Percentiles rank a stretch among this genome's conserved stretches.
Conservation (phyloP, 2,888 invertebrate genomes). For the Melikaiella ostensackeni region DNA sequence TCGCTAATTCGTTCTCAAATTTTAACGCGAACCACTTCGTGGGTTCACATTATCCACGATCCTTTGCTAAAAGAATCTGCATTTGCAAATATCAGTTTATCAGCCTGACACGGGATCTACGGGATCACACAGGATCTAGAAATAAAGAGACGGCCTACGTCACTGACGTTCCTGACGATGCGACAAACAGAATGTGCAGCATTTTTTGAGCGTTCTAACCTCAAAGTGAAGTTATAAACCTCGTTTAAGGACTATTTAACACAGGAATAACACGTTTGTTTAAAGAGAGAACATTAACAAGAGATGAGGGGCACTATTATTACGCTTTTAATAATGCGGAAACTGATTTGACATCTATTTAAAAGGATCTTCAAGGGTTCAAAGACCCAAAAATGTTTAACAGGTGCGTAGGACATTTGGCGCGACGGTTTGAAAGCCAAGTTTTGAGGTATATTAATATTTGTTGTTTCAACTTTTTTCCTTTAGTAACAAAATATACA, state of each 20-base stretch:
- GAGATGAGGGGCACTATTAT: not conserved
- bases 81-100: constrained; percentile 6
- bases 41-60: not conserved
- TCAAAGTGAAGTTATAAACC: not conserved
- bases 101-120: too few relatives aligned
- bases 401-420: not conserved
- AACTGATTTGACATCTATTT: not conserved
- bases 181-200: too few relatives aligned
- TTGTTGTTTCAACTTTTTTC: too few relatives aligned
- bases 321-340: not conserved
- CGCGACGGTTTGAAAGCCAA: not conserved
- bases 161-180: not conserved
- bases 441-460: too few relatives aligned
- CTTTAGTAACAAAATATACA: too few relatives aligned
- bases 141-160: constrained; percentile 9
- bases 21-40: constrained; percentile 6
- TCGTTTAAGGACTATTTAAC: not conserved
- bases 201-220: constrained; percentile 14
- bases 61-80: not conserved
- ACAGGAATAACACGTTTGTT: not conserved
- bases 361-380: not conserved
- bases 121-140: not conserved
- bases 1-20: constrained; percentile 1
- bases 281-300: not conserved
- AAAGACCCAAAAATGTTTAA: not conserved